A percentile compares a stretch with the other conserved stretches of the same genome.
phyloP scores from a whole-genome alignment of 1,140 invertebrate species.

The Brachionus asplanchnoidis region DNA sequence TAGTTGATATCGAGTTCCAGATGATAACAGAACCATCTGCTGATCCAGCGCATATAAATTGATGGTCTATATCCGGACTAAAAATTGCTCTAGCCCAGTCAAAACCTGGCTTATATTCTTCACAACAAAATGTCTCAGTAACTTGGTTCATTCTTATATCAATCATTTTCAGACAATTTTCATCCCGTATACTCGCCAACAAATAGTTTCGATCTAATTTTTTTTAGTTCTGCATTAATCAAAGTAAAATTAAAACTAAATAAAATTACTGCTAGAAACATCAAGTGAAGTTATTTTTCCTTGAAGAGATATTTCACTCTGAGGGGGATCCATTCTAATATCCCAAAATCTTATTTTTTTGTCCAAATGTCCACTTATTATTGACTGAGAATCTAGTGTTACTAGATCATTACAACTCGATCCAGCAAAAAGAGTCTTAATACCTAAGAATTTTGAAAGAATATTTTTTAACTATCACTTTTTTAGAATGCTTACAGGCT shows the following conservation, averaged over 20 bases:
- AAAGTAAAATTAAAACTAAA: not conserved
- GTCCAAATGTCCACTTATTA: conserved; percentile 93
- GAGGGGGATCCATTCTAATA: conserved; percentile 63
- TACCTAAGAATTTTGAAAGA: conserved; percentile 62
- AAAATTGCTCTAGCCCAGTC: conserved; percentile 87
- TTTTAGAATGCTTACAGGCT: conserved; percentile 71
- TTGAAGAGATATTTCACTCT: conserved; percentile 75
- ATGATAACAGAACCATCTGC: conserved; percentile 82
- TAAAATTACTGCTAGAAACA: conserved; percentile 71
- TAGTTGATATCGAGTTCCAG: conserved; percentile 73
- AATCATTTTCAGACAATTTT: conserved; percentile 78
- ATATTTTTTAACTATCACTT: conserved; percentile 29
- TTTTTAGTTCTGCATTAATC: not conserved
- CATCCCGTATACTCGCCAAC: conserved; percentile 83
- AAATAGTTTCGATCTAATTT: conserved; percentile 76
- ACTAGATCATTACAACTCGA: conserved; percentile 93
- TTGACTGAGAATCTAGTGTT: conserved; percentile 76
- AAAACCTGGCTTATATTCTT: conserved; percentile 86
- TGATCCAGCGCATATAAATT: conserved; percentile 80
- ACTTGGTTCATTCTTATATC: conserved; percentile 90
- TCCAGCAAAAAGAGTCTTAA: conserved; percentile 91
- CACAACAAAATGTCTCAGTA: conserved; percentile 77
- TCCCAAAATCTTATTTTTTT: conserved; percentile 96
- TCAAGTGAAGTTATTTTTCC: conserved; percentile 92
- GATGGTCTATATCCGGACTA: conserved; percentile 70